These are phyloP conservation scores for Macrosoma leucophasiata DNA, from an alignment of 2,888 invertebrate species.

Conservation along the genomic window DNA sequence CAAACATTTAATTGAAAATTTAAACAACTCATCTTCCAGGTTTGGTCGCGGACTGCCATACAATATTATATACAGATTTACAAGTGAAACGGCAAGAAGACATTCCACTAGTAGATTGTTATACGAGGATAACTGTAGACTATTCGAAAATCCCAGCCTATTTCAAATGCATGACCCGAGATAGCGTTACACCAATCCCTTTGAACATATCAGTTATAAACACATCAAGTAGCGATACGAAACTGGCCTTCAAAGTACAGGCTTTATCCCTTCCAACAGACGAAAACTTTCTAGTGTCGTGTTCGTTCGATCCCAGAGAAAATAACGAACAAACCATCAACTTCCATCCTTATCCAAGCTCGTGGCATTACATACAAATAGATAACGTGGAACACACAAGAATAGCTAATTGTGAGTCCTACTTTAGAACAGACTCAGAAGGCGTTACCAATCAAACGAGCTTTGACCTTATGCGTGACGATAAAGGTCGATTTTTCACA, in stretches of 20 bases:
- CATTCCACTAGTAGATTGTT: slow-evolving; percentile 50
- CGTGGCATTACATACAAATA: slow-evolving; percentile 80
- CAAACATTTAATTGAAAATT: no score
- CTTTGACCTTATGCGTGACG: slow-evolving; percentile 68
- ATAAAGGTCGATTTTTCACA: slow-evolving; percentile 83
- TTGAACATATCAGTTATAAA: slow-evolving; percentile 58
- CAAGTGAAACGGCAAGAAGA: slow-evolving; percentile 69
- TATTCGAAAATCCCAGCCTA: slow-evolving; percentile 40
- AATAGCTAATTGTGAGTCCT: slow-evolving; percentile 56
- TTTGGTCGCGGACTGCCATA: slow-evolving; percentile 79
- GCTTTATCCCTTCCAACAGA: slow-evolving; percentile 71
- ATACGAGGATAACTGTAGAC: slow-evolving; percentile 39
- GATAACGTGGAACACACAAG: slow-evolving; percentile 35
- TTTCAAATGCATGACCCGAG: slow-evolving; percentile 71
- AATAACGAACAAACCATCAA: slow-evolving; percentile 49
- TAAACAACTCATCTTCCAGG: no score
- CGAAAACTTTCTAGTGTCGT: slow-evolving; percentile 60
- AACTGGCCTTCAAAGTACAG: slow-evolving; percentile 62
- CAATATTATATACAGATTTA: slow-evolving; percentile 79
- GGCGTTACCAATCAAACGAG: slow-evolving; percentile 44
- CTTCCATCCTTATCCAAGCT: slow-evolving; percentile 73
- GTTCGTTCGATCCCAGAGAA: slow-evolving; percentile 62
- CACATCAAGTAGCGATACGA: slow-evolving; percentile 36
- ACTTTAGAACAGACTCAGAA: slow-evolving; percentile 37
- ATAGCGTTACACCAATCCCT: slow-evolving; percentile 42